These are phyloP conservation scores for Psammodynastes pulverulentus DNA, from an alignment of 2,113 vertebrate species.

Conservation along the genomic window DNA sequence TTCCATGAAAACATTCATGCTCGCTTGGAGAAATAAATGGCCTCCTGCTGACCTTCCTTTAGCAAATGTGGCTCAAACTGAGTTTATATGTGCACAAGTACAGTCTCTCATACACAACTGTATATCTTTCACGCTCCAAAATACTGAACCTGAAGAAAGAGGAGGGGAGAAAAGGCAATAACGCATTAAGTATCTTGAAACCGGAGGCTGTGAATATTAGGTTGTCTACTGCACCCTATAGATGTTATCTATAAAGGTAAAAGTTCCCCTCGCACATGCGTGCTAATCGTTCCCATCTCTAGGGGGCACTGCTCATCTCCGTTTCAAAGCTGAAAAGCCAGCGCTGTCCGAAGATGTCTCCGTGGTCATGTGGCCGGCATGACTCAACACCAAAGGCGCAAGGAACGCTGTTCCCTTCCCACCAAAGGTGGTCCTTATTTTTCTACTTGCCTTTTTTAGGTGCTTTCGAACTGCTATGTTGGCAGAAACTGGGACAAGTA, in stretches of 20 bases:
- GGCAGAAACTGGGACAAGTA: too few species aligned
- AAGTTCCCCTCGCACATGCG: too few species aligned
- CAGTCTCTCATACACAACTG: not conserved
- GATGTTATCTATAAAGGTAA: not conserved
- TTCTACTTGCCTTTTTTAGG: too few species aligned
- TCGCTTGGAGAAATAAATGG: not conserved
- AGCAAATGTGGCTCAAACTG: not conserved
- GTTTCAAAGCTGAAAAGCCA: too few species aligned
- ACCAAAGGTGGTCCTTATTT: too few species aligned
- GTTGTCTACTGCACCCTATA: not conserved
- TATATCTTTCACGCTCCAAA: not conserved
- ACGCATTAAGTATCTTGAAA: not conserved
- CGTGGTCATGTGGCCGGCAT: too few species aligned
- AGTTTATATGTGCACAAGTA: not conserved
- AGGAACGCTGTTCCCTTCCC: too few species aligned
- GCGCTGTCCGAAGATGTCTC: too few species aligned
- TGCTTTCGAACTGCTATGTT: too few species aligned
- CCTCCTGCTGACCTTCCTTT: not conserved
- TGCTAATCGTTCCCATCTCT: too few species aligned
- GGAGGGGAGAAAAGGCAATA: not conserved
- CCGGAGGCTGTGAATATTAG: not conserved
- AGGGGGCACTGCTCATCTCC: too few species aligned
- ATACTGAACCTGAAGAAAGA: not conserved
- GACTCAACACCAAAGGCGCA: too few species aligned
- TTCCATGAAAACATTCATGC: not conserved